A percentile compares a stretch with the other conserved stretches of the same genome.
phyloP scores from a whole-genome alignment of 2,888 invertebrate species.

The Meteorus colon region DNA sequence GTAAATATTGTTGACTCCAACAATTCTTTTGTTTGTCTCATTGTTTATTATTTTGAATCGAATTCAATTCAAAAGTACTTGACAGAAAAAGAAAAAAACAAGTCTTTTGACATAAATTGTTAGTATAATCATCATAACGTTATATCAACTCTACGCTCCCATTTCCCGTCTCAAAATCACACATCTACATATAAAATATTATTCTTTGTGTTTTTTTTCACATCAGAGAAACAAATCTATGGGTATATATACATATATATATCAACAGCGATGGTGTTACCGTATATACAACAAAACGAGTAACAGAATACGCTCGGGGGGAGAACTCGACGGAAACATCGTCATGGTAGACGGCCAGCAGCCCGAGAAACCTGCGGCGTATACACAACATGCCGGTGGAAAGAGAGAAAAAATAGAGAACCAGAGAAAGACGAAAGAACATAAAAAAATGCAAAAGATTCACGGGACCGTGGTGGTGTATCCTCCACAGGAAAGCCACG shows the following conservation, averaged over 20 bases:
- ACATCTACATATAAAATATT: background rate
- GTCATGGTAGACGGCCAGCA: constrained; percentile 33
- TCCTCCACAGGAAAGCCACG: constrained; percentile 40
- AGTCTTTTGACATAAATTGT: background rate
- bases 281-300: constrained; percentile 18
- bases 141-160: background rate
- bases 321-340: constrained; percentile 36
- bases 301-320: constrained; percentile 33
- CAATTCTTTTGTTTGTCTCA: background rate
- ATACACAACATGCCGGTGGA: background rate
- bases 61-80: background rate
- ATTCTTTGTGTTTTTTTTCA: background rate
- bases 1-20: background rate
- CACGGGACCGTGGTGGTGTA: constrained; percentile 25
- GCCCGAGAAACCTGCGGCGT: constrained; percentile 11
- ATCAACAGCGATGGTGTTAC: constrained; percentile 26
- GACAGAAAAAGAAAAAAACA: constrained; percentile 32
- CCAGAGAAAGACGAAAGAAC: background rate
- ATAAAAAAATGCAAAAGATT: constrained; percentile 19
- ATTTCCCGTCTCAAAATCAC: constrained; percentile 12
- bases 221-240: constrained; percentile 21
- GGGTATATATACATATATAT: background rate
- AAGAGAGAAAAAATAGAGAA: background rate
- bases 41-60: constrained; percentile 27
- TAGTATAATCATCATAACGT: background rate